Percentiles rank a stretch among this genome's conserved stretches.
Conservation (phyloP, 2,888 invertebrate genomes). For the Linnaemya tessellans region DNA sequence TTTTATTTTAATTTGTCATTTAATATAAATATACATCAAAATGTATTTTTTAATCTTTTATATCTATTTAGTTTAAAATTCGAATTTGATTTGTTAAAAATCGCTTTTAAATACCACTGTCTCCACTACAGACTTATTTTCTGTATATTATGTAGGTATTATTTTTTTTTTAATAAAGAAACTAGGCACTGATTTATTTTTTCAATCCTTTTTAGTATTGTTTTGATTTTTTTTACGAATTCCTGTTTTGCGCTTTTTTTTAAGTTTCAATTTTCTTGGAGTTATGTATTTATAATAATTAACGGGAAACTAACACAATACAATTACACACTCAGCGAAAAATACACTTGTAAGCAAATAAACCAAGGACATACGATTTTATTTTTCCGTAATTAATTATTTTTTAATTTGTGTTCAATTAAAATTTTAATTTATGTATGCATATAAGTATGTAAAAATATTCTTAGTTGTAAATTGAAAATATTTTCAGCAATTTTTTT, state of each 20-base stretch:
- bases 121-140: constrained; percentile 24
- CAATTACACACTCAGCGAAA: constrained; percentile 34
- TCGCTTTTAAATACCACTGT: constrained; percentile 4
- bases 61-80: background rate
- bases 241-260: constrained; percentile 2
- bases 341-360: constrained; percentile 12
- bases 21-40: background rate
- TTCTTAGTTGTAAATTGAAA: constrained; percentile 53
- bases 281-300: constrained; percentile 21
- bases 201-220: constrained; percentile 43
- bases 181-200: constrained; percentile 36
- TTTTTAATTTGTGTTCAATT: constrained; percentile 20
- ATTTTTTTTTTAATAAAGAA: constrained; percentile 9
- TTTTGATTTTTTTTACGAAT: constrained; percentile 9
- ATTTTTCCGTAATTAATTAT: background rate
- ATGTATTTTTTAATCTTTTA: constrained; percentile 11
- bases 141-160: background rate
- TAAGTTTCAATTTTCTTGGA: constrained; percentile 11
- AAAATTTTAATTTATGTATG: constrained; percentile 23
- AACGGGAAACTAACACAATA: constrained; percentile 52
- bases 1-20: constrained; percentile 38
- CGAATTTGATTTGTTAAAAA: constrained; percentile 7
- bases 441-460: constrained; percentile 51
- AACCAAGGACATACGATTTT: background rate
- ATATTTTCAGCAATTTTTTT: constrained; percentile 34